Evolutionary conservation across 2,797 vertebrate genomes (phyloP), one percentile per base, ranked within the genome.

Genomic region (Pangasius krempfi): DNA sequence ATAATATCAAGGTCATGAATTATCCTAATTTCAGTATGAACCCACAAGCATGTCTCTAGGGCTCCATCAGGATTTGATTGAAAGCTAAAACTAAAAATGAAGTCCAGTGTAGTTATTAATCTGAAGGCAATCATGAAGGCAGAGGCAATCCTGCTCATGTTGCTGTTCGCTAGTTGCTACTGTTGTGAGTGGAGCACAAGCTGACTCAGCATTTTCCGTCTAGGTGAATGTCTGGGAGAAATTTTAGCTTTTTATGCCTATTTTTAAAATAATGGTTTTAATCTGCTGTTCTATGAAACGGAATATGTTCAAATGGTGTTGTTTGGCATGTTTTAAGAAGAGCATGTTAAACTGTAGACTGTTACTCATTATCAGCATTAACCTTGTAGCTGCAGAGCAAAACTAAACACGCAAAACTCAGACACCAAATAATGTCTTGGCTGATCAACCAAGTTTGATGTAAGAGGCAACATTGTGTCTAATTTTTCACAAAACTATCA

Each of bases 171-270:
- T 73, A 73, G 37, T 25, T 9, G 27, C 4, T 70, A 70, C 8
- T 16, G 0, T 9, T 4, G 3, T 22, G 13, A 70, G 7, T 20
- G 70, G 70, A 22, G 13, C 7, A 3, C 70, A 10, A 3, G 22
- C 72, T 76, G 73, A 76, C 73, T 76, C 25, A n/a, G 73, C 73
- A n/a, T 50, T 76, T 76, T 14, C 44, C 16, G 44, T 76, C 13
- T 14, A 1, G 33, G 30, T 37, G 16, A 70, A 70, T n/a, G 10
- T 44, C 25, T 3, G 5, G 4, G 44, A n/a, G 25, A 27, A n/a
- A 50, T 50, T 5, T 40, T 5, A 37, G 13, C 33, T 73, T 44
- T 20, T 75, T 25, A 25, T 44, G 4, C 70, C 9, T 25, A 25
- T 27, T 47, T 0, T 75, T 25, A 5, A 22, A 9, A 40, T n/a